Base-by-base conservation (phyloP, 2,888 invertebrate genomes). In the Matsumyia berberina region DNA sequence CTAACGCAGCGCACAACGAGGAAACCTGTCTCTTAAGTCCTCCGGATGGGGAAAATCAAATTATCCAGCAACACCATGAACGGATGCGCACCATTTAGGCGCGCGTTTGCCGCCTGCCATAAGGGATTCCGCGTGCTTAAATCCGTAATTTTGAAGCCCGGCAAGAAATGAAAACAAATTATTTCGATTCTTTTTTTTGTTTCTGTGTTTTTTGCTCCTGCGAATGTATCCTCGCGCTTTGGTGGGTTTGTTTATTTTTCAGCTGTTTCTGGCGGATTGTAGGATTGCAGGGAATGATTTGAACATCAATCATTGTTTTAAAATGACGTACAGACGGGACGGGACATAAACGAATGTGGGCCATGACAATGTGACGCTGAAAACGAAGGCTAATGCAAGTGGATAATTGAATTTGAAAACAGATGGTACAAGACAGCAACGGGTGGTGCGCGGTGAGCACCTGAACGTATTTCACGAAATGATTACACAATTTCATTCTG, bases 51-150 rank as follows among this genome's bases (percentile, higher is more conserved):
- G 39, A 33, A 73, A 79, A 79, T 85, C 74, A 85, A 79, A 85
- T 85, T 79, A 85, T 80, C 69, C 69, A 49, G 51, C 72, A 57
- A 64, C 83, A 79, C 73, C 73, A 73, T 73, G 79, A 69, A 78
- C 83, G 79, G 78, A 79, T 79, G 79, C 73, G 73, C 83, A 64
- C 82, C 82, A 82, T 78, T 82, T 72, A 78, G 66, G 49, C 69
- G 51, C 29, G 31, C 58, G 31, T 31, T 76, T 39, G 19, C 51
- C 51, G 37, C 44, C 64, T 19, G 46, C 46, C 70, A 53, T 35
- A 53, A 66, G 72, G 44, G 64, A 64, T 77, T 78, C 44, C 19
- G 31, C 24, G 12, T 72, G 17, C 57, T 67, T 64, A 64, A 39
- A 79, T 62, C 49, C 49, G 64, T 39, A 60, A 49, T 81, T 70